phyloP scores from a whole-genome alignment of 2,113 vertebrate species.

The Sander vitreus region DNA sequence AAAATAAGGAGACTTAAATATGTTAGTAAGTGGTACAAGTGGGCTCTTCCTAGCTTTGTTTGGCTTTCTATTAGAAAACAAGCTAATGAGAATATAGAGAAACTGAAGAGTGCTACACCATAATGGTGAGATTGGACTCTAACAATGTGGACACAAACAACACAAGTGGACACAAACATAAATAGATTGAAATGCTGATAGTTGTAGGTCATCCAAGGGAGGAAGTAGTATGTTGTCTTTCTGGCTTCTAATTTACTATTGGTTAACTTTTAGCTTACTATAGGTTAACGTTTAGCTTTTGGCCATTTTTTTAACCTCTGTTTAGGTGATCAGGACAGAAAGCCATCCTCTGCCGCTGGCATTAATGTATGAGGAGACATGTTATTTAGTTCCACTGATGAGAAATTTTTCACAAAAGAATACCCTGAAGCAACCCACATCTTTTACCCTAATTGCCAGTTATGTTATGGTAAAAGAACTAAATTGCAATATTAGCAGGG shows the following conservation, averaged over 20 bases:
- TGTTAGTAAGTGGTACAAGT: not conserved
- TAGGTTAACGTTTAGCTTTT: not conserved
- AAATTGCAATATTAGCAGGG: conserved; percentile 2
- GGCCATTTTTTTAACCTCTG: not conserved
- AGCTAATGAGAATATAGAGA: not conserved
- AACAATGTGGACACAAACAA: not conserved
- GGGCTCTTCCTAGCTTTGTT: not conserved
- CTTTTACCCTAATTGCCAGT: conserved; percentile 14
- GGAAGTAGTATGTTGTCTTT: not conserved
- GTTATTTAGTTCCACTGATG: not conserved
- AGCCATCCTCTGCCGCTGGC: not conserved
- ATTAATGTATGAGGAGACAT: not conserved
- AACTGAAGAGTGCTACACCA: not conserved
- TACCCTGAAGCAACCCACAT: not conserved
- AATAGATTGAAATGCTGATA: not conserved
- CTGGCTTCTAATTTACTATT: conserved; percentile 12
- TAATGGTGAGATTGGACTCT: not conserved
- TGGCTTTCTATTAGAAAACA: not conserved
- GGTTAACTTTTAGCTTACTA: conserved; percentile 1
- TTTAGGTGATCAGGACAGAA: not conserved
- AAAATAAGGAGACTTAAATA: not conserved
- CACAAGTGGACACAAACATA: conserved; percentile 3
- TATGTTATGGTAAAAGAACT: conserved; percentile 5
- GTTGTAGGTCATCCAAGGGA: not conserved
- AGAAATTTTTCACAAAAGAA: conserved; percentile 12